Evolutionary conservation across 2,888 invertebrate genomes (phyloP).

Genomic region (Exephanes ischioxanthus): DNA sequence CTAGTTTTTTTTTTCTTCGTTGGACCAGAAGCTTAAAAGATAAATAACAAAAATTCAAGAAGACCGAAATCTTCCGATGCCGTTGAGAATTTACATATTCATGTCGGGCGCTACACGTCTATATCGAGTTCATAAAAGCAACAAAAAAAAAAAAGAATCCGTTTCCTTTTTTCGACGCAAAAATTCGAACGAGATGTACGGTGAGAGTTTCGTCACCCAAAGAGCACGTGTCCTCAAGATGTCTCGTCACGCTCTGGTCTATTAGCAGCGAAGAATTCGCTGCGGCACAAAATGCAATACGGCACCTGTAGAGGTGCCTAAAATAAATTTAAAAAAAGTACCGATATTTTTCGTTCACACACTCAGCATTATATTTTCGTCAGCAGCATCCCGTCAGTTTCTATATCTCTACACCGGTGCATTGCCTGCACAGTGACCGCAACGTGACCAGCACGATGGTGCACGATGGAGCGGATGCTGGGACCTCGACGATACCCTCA

Average conservation of each 20-base stretch:
- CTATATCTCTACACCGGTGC: background rate
- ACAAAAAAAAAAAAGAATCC: conserved; percentile 22
- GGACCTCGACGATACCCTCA: conserved; percentile 24
- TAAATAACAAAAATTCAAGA: conserved; percentile 28
- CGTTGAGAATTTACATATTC: conserved; percentile 61
- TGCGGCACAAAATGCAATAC: background rate
- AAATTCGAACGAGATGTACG: conserved; percentile 32
- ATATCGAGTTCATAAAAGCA: conserved; percentile 31
- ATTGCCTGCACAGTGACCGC: conserved; percentile 12
- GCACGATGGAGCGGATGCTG: background rate
- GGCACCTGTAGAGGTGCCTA: background rate
- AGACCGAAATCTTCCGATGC: conserved; percentile 46
- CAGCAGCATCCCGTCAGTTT: background rate
- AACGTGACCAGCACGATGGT: conserved; percentile 11
- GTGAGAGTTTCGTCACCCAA: conserved; percentile 47
- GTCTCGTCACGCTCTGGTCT: background rate
- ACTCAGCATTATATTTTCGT: background rate
- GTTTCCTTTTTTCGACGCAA: conserved; percentile 40
- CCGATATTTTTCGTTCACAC: background rate
- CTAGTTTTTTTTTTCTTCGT: conserved; percentile 11
- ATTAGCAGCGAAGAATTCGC: background rate
- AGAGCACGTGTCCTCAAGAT: background rate
- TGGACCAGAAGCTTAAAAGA: conserved; percentile 28
- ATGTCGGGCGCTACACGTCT: conserved; percentile 25
- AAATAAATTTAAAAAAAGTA: background rate